Base-by-base conservation (phyloP, 2,797 vertebrate species). In the Xiphophorus birchmanni region DNA sequence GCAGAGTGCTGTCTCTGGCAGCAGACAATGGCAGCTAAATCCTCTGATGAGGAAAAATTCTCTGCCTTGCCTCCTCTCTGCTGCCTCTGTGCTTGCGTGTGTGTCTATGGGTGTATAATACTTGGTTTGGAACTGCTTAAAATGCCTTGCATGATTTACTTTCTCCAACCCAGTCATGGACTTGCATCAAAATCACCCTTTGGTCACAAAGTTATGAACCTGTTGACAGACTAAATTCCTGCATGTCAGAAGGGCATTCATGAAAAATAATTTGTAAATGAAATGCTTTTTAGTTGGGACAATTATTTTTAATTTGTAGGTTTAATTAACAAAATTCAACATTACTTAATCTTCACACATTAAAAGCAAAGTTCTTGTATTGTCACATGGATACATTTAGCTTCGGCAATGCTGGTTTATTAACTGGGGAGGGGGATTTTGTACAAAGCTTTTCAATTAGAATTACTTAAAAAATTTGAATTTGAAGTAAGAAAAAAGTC, bases 11-110 rank as follows among this genome's bases (percentile, higher is more conserved):
- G 81, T 87, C 83, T 86, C 82, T 83, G 82, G 84, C 80, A 88
- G 81, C 88, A 90, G 83, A 92, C 90, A 91, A 88, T 87, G 81
- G 82, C 76, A 83, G 82, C 86, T 89, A 89, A 93, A 87, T 92
- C 89, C 89, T 92, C 86, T 90, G 85, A 90, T 86, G 83, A 84
- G 76, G 78, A 76, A 73, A 80, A 86, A 86, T 85, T 77, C 44
- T 75, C 79, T 77, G 77, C 73, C 76, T 82, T 82, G 83, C 85
- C 78, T 82, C 52, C 71, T 80, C 81, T 85, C 84, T 69, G 54
- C 48, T 3, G 37, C 47, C 74, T 85, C 80, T 82, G 60, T 89
- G 48, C 67, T 76, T 21, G 67, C 23, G 23, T 84, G 77, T 17
- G 54, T 35, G 18, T 52, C 8, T 65, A 45, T 58, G 37, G 8